Evolutionary conservation across 2,797 vertebrate genomes (phyloP).

Genomic region (Myripristis jacobus): DNA sequence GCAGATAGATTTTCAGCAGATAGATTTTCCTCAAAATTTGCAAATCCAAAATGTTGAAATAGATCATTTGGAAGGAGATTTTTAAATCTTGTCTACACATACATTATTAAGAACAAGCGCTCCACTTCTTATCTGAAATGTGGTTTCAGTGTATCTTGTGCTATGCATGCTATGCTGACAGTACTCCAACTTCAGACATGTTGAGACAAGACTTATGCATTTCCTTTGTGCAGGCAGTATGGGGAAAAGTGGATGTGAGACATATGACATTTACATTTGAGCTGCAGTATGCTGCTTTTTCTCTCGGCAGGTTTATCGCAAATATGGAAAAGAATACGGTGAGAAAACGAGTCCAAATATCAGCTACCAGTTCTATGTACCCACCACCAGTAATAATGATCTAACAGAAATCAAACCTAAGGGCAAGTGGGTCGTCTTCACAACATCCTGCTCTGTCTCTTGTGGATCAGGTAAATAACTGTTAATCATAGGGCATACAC

Average conservation of each 20-base stretch:
- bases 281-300: not conserved
- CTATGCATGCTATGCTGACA: too few species aligned
- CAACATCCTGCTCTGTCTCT: conserved; percentile 88
- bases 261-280: conserved; percentile 2
- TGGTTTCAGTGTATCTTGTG: too few species aligned
- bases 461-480: conserved; percentile 90
- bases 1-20: too few species aligned
- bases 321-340: conserved; percentile 91
- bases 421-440: conserved; percentile 80
- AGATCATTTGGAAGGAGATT: too few species aligned
- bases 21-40: too few species aligned
- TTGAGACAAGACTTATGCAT: too few species aligned
- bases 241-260: not conserved
- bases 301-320: conserved; percentile 89
- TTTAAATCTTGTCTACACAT: too few species aligned
- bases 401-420: conserved; percentile 50
- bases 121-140: too few species aligned
- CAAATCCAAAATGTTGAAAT: too few species aligned
- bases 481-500: not conserved
- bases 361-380: conserved; percentile 87
- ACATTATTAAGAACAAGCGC: too few species aligned
- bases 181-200: not conserved
- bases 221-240: not conserved
- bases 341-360: conserved; percentile 90
- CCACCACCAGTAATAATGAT: conserved; percentile 39